Evolutionary conservation across 2,888 invertebrate species (phyloP).

Genomic region (Lumbricus terrestris): DNA sequence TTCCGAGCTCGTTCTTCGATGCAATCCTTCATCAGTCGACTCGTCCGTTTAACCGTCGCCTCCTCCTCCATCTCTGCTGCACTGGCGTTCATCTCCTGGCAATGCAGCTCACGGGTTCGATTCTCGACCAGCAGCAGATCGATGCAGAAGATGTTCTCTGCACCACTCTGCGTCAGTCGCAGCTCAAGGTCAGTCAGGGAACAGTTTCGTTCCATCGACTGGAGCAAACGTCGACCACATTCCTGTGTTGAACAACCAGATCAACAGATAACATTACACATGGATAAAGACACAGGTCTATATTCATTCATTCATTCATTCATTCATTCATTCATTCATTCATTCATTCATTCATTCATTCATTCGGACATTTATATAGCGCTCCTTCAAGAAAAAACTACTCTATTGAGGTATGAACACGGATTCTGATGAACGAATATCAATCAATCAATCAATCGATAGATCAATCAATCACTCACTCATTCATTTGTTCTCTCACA

Average conservation of each 20-base stretch:
- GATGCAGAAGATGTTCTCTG: neutral
- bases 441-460: too few species aligned
- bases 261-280: too few species aligned
- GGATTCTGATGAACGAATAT: too few species aligned
- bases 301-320: too few species aligned
- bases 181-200: neutral
- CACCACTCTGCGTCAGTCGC: neutral
- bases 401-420: too few species aligned
- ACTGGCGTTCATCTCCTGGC: neutral
- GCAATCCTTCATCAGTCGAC: neutral
- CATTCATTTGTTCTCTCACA: too few species aligned
- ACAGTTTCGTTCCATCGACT: constrained; percentile 11
- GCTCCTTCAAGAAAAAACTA: too few species aligned
- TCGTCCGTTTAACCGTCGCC: neutral
- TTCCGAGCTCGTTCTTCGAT: neutral
- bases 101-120: neutral
- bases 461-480: too few species aligned
- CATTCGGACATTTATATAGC: too few species aligned
- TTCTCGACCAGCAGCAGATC: neutral
- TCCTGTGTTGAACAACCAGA: neutral
- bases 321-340: too few species aligned
- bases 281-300: neutral
- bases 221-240: neutral
- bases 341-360: too few species aligned
- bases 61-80: too few species aligned